phyloP scores from a whole-genome alignment of 2,797 vertebrate genomes.

The Peromyscus attwateri region DNA sequence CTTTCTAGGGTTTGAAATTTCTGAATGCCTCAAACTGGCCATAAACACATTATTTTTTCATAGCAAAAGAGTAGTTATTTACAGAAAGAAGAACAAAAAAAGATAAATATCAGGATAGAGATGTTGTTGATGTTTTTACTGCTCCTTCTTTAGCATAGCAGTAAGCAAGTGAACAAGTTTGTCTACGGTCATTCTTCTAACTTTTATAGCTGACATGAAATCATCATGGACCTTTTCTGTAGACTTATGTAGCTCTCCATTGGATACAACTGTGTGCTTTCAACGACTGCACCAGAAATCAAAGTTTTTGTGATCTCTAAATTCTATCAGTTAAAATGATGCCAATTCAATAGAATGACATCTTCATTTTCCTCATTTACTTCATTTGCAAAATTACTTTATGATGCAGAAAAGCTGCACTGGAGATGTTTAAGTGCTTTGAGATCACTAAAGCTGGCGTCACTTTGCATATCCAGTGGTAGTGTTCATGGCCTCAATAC shows the following conservation, averaged over 20 bases:
- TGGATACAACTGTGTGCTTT: constrained; percentile 35
- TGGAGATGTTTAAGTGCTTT: constrained; percentile 78
- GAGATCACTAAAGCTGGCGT: constrained; percentile 76
- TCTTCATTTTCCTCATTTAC: constrained; percentile 79
- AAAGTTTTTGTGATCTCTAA: constrained; percentile 74
- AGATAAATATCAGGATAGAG: background rate
- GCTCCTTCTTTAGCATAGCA: background rate
- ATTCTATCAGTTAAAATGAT: constrained; percentile 75
- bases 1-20: constrained; percentile 15
- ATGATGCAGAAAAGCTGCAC: constrained; percentile 64
- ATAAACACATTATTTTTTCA: background rate
- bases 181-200: background rate
- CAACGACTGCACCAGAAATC: constrained; percentile 63
- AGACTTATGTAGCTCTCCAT: background rate
- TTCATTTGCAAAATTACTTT: constrained; percentile 78
- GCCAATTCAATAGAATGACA: constrained; percentile 73
- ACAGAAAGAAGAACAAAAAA: background rate
- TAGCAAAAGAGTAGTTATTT: background rate
- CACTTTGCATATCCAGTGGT: constrained; percentile 76
- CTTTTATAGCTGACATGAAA: constrained; percentile 36
- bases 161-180: background rate
- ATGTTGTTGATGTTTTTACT: constrained; percentile 8
- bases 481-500: constrained; percentile 66
- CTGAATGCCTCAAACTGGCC: background rate
- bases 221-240: background rate